A percentile compares a stretch with the other conserved stretches of the same genome.
Conservation (phyloP, 2,113 vertebrate genomes). For the Eubucco bourcierii region DNA sequence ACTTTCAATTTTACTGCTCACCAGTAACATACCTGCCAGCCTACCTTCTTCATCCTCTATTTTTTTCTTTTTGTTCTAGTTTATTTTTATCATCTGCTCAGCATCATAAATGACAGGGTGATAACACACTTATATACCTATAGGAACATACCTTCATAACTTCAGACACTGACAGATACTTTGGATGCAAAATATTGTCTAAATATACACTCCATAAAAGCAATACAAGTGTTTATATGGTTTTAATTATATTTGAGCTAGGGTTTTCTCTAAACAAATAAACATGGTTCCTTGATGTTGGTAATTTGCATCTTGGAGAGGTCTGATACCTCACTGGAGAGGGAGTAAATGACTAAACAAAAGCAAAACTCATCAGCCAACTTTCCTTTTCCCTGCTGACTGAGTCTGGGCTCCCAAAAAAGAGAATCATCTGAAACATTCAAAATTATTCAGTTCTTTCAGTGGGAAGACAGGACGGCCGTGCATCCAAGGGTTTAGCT, state of each 20-base stretch:
- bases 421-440: background rate
- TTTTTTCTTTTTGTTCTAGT: background rate
- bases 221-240: background rate
- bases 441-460: background rate
- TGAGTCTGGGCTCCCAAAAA: background rate
- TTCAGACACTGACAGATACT: background rate
- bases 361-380: background rate
- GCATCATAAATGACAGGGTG: background rate
- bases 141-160: background rate
- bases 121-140: background rate
- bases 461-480: background rate
- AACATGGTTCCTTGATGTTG: background rate
- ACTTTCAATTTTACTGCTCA: background rate
- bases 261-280: constrained; percentile 22
- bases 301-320: background rate
- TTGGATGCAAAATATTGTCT: background rate
- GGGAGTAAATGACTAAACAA: background rate
- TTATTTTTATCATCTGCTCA: background rate
- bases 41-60: background rate
- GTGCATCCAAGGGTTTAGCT: background rate
- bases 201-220: background rate
- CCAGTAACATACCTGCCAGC: background rate
- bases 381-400: background rate
- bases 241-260: background rate
- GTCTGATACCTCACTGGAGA: background rate